phyloP scores from a whole-genome alignment of 2,113 vertebrate species.

The Periophthalmus modestus region DNA sequence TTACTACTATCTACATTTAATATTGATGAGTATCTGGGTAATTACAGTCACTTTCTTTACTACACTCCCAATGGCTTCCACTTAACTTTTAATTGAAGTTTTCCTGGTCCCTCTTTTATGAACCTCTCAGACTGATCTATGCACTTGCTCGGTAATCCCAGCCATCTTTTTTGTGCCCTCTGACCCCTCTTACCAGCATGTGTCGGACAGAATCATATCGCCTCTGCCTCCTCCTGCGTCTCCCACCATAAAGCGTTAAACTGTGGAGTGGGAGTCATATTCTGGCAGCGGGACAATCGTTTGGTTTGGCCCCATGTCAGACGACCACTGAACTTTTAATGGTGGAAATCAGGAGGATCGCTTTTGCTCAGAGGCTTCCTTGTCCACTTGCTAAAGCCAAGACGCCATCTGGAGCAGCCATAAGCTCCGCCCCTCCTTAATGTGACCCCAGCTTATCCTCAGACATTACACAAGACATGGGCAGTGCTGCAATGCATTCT shows the following conservation, averaged over 20 bases:
- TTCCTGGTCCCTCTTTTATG: background rate
- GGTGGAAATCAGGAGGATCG: conserved; percentile 18
- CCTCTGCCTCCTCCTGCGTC: conserved; percentile 2
- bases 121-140: conserved; percentile 1
- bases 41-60: background rate
- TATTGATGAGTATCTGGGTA: background rate
- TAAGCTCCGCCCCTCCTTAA: conserved; percentile 42
- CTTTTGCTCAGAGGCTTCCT: conserved; percentile 30
- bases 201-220: conserved; percentile 23
- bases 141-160: conserved; percentile 54
- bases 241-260: conserved; percentile 9
- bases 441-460: conserved; percentile 42
- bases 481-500: conserved; percentile 42
- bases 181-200: conserved; percentile 61
- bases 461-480: conserved; percentile 8
- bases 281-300: conserved; percentile 9
- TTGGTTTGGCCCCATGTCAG: conserved; percentile 20
- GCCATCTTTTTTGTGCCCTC: conserved; percentile 60
- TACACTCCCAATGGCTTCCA: background rate
- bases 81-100: background rate
- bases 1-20: too few relatives aligned
- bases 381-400: conserved; percentile 38
- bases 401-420: conserved; percentile 52
- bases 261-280: background rate
- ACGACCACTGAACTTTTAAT: conserved; percentile 30